Evolutionary conservation across 2,888 invertebrate genomes (phyloP).

Genomic region (Pseudococcus viburni): DNA sequence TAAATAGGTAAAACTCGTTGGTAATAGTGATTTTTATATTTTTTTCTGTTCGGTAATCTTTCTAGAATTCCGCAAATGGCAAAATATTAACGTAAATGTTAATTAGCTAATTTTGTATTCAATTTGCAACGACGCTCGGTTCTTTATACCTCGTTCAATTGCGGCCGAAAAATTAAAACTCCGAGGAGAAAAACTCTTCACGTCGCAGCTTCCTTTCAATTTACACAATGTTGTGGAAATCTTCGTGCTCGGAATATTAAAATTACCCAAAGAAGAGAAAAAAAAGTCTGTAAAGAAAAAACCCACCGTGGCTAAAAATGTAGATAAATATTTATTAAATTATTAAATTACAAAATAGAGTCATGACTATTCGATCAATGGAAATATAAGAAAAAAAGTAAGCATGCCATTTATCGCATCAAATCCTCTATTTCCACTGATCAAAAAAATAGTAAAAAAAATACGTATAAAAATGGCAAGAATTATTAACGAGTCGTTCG

Average conservation of each 20-base stretch:
- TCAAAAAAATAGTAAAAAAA: conserved; percentile 15
- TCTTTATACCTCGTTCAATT: background rate
- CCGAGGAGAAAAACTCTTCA: background rate
- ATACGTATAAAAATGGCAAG: conserved; percentile 45
- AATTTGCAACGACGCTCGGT: background rate
- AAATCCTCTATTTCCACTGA: conserved; percentile 21
- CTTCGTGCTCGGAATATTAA: background rate
- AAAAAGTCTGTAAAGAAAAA: background rate
- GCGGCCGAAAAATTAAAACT: conserved; percentile 5
- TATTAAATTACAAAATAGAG: background rate
- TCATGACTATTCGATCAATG: conserved; percentile 44
- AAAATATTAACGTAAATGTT: conserved; percentile 22
- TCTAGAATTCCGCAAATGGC: background rate
- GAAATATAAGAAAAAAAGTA: background rate
- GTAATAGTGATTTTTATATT: background rate
- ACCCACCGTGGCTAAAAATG: background rate
- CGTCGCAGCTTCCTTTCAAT: background rate
- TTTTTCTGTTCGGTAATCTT: background rate
- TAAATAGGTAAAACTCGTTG: background rate
- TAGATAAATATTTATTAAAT: background rate
- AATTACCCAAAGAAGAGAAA: too few species aligned
- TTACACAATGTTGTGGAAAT: background rate
- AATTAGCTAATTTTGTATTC: conserved; percentile 27
- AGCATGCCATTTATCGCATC: background rate
- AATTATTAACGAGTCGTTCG: background rate